Conservation (phyloP, 2,888 invertebrate species). For the Gandaritis pyraliata region DNA sequence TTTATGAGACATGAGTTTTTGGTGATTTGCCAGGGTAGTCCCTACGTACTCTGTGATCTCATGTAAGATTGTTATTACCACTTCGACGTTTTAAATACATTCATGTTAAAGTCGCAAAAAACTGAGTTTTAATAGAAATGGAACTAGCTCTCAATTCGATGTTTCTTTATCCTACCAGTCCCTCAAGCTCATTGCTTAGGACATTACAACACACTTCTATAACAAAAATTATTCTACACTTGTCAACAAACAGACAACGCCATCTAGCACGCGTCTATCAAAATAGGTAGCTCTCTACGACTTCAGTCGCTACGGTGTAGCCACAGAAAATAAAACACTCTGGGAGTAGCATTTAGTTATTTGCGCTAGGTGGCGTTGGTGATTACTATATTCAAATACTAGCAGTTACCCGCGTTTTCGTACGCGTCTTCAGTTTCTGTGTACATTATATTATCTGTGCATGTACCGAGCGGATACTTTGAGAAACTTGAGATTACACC, state of each 20-base stretch:
- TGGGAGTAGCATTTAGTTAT: background rate
- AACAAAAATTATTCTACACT: no score
- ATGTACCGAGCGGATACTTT: no score
- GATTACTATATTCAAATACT: background rate
- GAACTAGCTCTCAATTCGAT: conserved; percentile 39
- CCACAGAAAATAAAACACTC: no score
- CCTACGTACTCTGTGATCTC: conserved; percentile 83
- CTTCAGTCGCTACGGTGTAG: background rate
- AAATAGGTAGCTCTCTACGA: background rate
- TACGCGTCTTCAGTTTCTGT: no score
- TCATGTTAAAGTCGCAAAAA: conserved; percentile 63
- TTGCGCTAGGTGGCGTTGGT: conserved; percentile 19
- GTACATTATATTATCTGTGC: no score
- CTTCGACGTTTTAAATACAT: conserved; percentile 58
- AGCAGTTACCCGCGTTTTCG: no score
- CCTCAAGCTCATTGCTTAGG: no score
- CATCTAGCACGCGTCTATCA: conserved; percentile 8
- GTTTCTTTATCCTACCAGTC: conserved; percentile 23
- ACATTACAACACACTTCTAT: no score
- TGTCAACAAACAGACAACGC: background rate
- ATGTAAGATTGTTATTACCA: conserved; percentile 73
- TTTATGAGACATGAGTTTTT: conserved; percentile 57
- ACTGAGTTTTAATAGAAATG: conserved; percentile 45
- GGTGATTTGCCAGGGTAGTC: conserved; percentile 76
- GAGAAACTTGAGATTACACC: no score